Conservation (phyloP, 2,113 vertebrate species). For the Scomber japonicus region DNA sequence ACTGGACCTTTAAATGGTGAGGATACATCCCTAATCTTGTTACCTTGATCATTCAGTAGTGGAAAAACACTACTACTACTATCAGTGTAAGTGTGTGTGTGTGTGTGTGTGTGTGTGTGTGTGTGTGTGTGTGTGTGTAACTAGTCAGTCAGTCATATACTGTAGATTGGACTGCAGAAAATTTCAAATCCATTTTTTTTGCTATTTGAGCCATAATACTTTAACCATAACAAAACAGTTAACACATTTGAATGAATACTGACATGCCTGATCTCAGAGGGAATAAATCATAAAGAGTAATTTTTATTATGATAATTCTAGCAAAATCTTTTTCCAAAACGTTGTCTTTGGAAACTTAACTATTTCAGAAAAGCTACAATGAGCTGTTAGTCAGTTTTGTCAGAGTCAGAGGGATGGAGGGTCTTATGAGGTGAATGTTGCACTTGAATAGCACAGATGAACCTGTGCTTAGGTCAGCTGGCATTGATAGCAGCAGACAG, state of each 20-base stretch:
- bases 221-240: background rate
- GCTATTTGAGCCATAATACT: background rate
- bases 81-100: conserved; percentile 9
- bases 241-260: background rate
- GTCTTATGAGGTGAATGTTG: background rate
- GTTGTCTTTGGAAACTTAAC: background rate
- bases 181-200: background rate
- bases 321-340: background rate
- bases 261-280: background rate
- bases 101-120: too few relatives aligned
- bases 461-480: conserved; percentile 36
- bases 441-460: conserved; percentile 7
- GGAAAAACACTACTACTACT: background rate
- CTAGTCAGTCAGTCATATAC: background rate
- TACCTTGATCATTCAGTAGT: background rate
- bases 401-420: background rate
- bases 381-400: background rate
- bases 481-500: conserved; percentile 37
- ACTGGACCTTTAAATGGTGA: too few relatives aligned
- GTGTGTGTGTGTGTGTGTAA: background rate
- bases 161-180: background rate
- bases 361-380: background rate
- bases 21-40: background rate
- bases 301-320: background rate
- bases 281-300: too few relatives aligned